phyloP scores from a whole-genome alignment of 2,888 invertebrate genomes.

The Epistrophe grossulariae region DNA sequence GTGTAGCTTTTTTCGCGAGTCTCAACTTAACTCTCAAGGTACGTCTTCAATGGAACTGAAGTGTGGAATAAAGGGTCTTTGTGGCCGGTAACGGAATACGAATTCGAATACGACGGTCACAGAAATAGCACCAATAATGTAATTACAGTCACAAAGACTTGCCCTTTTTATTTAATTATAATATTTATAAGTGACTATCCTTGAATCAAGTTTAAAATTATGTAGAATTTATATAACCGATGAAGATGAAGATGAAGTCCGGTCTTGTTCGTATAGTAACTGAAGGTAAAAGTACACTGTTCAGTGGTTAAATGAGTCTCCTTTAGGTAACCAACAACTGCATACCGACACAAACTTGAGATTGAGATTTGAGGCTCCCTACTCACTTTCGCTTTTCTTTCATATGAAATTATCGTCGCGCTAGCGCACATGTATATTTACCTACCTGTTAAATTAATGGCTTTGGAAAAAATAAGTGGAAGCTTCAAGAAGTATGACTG shows the following conservation, averaged over 20 bases:
- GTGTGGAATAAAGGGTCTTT: conserved; percentile 1
- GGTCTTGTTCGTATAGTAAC: conserved; percentile 55
- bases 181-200: not conserved
- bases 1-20: conserved; percentile 18
- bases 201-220: conserved; percentile 31
- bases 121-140: conserved; percentile 8
- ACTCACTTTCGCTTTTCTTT: conserved; percentile 74
- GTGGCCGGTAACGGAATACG: conserved; percentile 15
- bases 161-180: not conserved
- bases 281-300: conserved; percentile 70
- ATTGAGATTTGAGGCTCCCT: conserved; percentile 42
- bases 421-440: conserved; percentile 47
- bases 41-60: conserved; percentile 22
- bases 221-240: conserved; percentile 24
- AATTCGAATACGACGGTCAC: conserved; percentile 14
- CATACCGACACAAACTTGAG: not conserved
- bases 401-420: conserved; percentile 35
- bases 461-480: conserved; percentile 38
- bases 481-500: conserved; percentile 56
- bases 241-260: conserved; percentile 36
- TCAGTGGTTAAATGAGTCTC: conserved; percentile 43
- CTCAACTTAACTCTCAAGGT: conserved; percentile 8
- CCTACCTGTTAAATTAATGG: conserved; percentile 38
- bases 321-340: conserved; percentile 33
- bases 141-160: not conserved